Evolutionary conservation across 2,797 vertebrate species (phyloP), one percentile per base, ranked within the genome.

Genomic region (Tarsius wallacei): DNA sequence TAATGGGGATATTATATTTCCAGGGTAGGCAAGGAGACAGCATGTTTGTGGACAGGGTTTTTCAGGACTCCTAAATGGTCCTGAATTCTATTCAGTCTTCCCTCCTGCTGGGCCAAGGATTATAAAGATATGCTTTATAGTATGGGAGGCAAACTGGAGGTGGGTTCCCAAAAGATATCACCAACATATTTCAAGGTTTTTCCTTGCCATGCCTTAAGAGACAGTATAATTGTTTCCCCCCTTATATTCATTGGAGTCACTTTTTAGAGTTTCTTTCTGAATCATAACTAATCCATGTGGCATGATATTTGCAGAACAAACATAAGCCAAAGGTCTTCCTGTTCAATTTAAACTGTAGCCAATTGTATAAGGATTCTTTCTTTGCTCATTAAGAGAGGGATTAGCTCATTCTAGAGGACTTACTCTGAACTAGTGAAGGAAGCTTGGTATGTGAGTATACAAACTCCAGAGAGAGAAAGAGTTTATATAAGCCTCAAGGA

Each of bases 231-330:
- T 24, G 2, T 82, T 7, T 24, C 13, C 3, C 51, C 51, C 2
- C 11, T 64, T 53, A 1, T 51, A 70, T 55, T 51, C 61, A 26
- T 2, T 63, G 59, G 21, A 49, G 22, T 92, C 57, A 15, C 10
- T 63, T 81, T 91, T 87, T 86, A 96, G 95, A 96, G 42, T 92
- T 95, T 93, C 17, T 14, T 73, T 96, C 51, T 61, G 70, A 88
- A 64, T 82, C 31, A 11, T 73, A 77, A 70, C 26, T 22, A 57
- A 63, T 73, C 15, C 33, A 16, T 8, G 15, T 74, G 71, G 53
- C 55, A 53, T 13, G 28, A 6, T 90, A 82, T 94, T 97, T 83
- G 55, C 31, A 90, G 77, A 61, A 42, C 31, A 57, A 57, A 26
- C 42, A 49, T n/a, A 63, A 94, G 57, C 49, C 5, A 24, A 51